These are phyloP conservation scores for Oscheius sp. DNA, from an alignment of 2,888 invertebrate genomes.

Conservation along the genomic window DNA sequence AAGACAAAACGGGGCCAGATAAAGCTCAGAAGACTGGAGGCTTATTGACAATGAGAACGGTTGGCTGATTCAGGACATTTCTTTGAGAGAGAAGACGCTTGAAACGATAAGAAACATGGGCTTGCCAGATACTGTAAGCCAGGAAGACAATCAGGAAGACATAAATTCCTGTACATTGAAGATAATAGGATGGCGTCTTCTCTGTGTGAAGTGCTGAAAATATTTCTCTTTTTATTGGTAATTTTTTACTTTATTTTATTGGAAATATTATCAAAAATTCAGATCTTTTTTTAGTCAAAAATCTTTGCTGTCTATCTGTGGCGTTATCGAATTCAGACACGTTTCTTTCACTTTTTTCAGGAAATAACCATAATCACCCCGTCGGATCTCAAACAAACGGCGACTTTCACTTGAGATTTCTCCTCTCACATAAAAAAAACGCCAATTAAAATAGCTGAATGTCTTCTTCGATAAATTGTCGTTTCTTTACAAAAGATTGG, in stretches of 20 bases:
- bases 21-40: slow-evolving; percentile 38
- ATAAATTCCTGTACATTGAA: slow-evolving; percentile 60
- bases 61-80: slow-evolving; percentile 42
- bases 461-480: too few relatives aligned
- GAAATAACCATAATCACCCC: neutral
- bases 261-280: too few relatives aligned
- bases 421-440: neutral
- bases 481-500: too few relatives aligned
- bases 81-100: slow-evolving; percentile 40
- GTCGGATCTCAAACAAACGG: neutral
- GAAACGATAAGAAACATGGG: slow-evolving; percentile 61
- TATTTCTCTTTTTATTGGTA: too few relatives aligned
- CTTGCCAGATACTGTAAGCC: slow-evolving; percentile 70
- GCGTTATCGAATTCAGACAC: neutral
- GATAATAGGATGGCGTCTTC: slow-evolving; percentile 66
- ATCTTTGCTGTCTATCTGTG: too few relatives aligned
- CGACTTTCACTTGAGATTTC: slow-evolving; percentile 4
- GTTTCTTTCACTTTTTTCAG: neutral
- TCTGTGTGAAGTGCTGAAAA: slow-evolving; percentile 65
- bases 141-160: slow-evolving; percentile 56
- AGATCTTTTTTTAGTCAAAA: too few relatives aligned
- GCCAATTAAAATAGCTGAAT: neutral
- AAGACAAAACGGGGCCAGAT: neutral
- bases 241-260: too few relatives aligned
- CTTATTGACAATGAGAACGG: slow-evolving; percentile 57